A percentile compares a stretch with the other conserved stretches of the same genome.
These are phyloP conservation scores for Pristionchus pacificus DNA, from an alignment of 1,140 invertebrate genomes.

Conservation along the genomic window DNA sequence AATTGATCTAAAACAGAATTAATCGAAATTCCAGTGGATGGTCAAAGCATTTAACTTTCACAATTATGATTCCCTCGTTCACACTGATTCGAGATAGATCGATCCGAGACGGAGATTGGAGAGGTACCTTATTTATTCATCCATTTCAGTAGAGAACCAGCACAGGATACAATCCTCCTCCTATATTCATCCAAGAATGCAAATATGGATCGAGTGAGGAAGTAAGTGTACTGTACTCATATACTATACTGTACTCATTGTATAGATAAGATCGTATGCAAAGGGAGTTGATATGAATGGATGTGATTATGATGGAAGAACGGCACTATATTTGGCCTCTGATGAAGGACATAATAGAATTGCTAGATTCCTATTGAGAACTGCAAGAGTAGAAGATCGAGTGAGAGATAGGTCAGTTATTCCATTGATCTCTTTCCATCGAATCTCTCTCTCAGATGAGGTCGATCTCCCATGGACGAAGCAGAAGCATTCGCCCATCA, in stretches of 20 bases:
- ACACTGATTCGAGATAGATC: conserved; percentile 79
- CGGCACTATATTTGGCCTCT: conserved; percentile 61
- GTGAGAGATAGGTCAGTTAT: conserved; percentile 69
- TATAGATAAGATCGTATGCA: conserved; percentile 40
- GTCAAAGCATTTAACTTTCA: conserved; percentile 89
- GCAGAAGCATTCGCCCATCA: conserved; percentile 43
- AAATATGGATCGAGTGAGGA: conserved; percentile 66
- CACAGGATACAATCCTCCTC: conserved; percentile 73
- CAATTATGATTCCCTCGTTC: conserved; percentile 88
- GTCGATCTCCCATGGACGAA: conserved; percentile 50
- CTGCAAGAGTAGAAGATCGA: conserved; percentile 72
- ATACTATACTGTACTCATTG: conserved; percentile 2
- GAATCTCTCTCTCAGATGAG: conserved; percentile 42
- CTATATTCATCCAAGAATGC: conserved; percentile 85
- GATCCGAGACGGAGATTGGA: conserved; percentile 82
- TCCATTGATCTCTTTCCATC: conserved; percentile 15
- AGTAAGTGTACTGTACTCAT: neutral
- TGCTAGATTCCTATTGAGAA: conserved; percentile 65
- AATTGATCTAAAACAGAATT: neutral
- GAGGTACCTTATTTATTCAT: no score
- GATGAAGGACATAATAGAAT: conserved; percentile 58
- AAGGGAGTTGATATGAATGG: conserved; percentile 67
- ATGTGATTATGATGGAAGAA: conserved; percentile 79
- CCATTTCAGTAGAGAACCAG: conserved; percentile 67
- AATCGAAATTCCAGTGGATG: conserved; percentile 66